Conservation (phyloP, 2,888 invertebrate genomes). For the Strigamia transsilvanica region DNA sequence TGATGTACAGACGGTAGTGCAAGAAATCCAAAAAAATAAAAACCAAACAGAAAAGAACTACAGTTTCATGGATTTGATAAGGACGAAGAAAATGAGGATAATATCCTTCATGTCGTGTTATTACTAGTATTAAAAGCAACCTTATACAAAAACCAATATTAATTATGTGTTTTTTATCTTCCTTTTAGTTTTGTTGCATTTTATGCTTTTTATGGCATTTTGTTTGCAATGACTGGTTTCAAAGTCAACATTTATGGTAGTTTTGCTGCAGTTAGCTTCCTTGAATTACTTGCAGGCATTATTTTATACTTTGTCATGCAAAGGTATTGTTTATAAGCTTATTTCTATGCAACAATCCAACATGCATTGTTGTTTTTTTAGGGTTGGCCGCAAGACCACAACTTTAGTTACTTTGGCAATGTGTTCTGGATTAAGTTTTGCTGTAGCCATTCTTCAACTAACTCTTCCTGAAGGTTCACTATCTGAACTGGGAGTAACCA, state of each 20-base stretch:
- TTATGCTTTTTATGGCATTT: conserved; percentile 18
- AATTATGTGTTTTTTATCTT: neutral
- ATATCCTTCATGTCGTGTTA: neutral
- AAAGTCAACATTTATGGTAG: neutral
- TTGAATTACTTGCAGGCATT: neutral
- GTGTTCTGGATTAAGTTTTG: neutral
- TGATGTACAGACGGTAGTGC: neutral
- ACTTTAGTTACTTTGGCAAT: neutral
- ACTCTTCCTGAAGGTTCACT: neutral
- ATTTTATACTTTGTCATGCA: conserved; percentile 15
- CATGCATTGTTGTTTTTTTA: neutral
- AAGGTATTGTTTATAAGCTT: neutral
- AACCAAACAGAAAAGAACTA: neutral
- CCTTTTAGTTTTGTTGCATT: conserved; percentile 37
- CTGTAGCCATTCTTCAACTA: neutral
- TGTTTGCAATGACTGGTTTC: conserved; percentile 8
- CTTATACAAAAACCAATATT: neutral
- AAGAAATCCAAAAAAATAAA: conserved; percentile 23
- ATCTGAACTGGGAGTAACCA: conserved; percentile 11
- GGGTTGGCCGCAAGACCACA: neutral
- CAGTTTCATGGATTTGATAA: neutral
- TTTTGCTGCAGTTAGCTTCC: neutral
- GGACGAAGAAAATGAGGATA: conserved; percentile 1
- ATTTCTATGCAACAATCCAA: no score
- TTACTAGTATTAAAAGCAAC: neutral